Percentiles rank a stretch among this genome's conserved stretches.
These are phyloP conservation scores for Sycophila texana DNA, from an alignment of 2,888 invertebrate species.

Conservation along the genomic window DNA sequence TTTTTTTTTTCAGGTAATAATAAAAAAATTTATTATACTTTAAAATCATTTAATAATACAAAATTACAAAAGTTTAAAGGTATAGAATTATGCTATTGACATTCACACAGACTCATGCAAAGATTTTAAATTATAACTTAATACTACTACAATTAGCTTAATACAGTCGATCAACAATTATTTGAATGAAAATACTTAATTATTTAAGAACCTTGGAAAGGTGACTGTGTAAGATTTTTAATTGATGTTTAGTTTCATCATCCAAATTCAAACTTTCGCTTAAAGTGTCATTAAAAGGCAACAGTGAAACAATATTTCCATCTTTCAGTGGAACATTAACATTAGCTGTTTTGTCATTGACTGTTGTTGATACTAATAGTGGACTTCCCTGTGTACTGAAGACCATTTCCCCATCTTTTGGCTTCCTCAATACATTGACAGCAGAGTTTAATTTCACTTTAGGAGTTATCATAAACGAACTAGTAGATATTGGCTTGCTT, in stretches of 20 bases:
- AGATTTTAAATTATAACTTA: slow-evolving; percentile 12
- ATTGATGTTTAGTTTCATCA: slow-evolving; percentile 66
- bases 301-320: slow-evolving; percentile 80
- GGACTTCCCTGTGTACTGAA: slow-evolving; percentile 84
- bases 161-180: slow-evolving; percentile 13
- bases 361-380: slow-evolving; percentile 77
- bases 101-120: too few species aligned
- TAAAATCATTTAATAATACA: too few species aligned
- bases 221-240: slow-evolving; percentile 67
- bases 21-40: too few species aligned
- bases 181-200: slow-evolving; percentile 9
- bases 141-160: slow-evolving; percentile 6
- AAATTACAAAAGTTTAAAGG: too few species aligned
- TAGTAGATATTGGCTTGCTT: slow-evolving; percentile 1
- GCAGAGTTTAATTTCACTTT: slow-evolving; percentile 81
- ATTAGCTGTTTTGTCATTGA: slow-evolving; percentile 79
- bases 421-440: slow-evolving; percentile 80
- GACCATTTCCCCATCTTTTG: slow-evolving; percentile 82
- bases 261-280: slow-evolving; percentile 75
- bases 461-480: slow-evolving; percentile 67
- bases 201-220: slow-evolving; percentile 65
- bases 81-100: too few species aligned
- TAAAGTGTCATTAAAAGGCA: slow-evolving; percentile 77
- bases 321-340: slow-evolving; percentile 82
- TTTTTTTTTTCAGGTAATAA: too few species aligned